These are phyloP conservation scores for Andrena trimmerana DNA, from an alignment of 2,888 invertebrate species.

Conservation along the genomic window DNA sequence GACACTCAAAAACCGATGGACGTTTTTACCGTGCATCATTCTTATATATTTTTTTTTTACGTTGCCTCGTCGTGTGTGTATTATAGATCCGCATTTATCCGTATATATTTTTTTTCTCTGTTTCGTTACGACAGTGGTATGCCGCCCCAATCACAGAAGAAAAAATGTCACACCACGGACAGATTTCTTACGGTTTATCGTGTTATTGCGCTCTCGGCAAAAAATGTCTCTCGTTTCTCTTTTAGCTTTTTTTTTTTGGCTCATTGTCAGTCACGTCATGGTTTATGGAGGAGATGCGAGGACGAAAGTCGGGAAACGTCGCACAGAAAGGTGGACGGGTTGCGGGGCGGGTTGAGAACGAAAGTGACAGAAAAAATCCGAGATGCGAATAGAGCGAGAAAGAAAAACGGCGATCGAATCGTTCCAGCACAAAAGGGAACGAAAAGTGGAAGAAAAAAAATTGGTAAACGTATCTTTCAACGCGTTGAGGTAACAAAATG, in stretches of 20 bases:
- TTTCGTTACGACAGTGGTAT: conserved; percentile 87
- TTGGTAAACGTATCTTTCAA: background rate
- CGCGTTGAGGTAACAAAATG: conserved; percentile 29
- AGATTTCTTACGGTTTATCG: conserved; percentile 79
- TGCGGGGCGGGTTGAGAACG: conserved; percentile 20
- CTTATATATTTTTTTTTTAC: conserved; percentile 47
- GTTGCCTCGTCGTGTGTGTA: conserved; percentile 87
- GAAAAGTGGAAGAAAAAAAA: conserved; percentile 28
- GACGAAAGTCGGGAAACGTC: conserved; percentile 61
- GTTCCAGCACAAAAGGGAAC: conserved; percentile 16
- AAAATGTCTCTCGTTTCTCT: conserved; percentile 71
- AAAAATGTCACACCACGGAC: conserved; percentile 93
- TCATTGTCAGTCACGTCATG: conserved; percentile 74
- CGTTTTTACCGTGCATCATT: conserved; percentile 79
- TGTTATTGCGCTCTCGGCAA: conserved; percentile 78
- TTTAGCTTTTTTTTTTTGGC: conserved; percentile 43
- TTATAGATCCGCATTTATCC: conserved; percentile 78
- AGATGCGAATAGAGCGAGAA: conserved; percentile 36
- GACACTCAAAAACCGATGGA: conserved; percentile 90
- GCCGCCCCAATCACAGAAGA: conserved; percentile 95
- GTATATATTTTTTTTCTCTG: conserved; percentile 76
- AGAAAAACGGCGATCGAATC: background rate
- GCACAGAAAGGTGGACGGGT: conserved; percentile 16
- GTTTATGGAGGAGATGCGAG: conserved; percentile 52
- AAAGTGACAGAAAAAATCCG: conserved; percentile 19